Conservation (phyloP, 37 sponge, comb jelly and placozoan genomes). For the Cladorhizidae sp. region DNA sequence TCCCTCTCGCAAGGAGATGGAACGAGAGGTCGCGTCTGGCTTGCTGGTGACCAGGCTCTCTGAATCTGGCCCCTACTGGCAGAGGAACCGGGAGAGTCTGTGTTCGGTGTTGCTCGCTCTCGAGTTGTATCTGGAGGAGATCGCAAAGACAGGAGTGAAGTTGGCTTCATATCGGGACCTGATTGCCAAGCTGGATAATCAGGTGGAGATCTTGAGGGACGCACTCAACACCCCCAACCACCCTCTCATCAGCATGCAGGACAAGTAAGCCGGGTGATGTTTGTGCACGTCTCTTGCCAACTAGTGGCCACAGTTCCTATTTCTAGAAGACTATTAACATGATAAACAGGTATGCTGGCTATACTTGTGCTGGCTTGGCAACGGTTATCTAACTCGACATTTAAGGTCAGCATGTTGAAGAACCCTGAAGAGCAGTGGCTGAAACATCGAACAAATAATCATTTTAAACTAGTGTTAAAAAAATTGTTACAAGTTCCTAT, state of each 20-base stretch:
- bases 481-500: too few relatives aligned
- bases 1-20: slow-evolving; percentile 83
- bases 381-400: too few relatives aligned
- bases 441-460: too few relatives aligned
- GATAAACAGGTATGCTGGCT: too few relatives aligned
- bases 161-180: slow-evolving; percentile 48
- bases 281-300: too few relatives aligned
- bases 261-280: too few relatives aligned
- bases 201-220: slow-evolving; percentile 69
- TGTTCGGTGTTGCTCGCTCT: slow-evolving; percentile 58
- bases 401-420: too few relatives aligned
- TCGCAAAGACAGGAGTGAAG: slow-evolving; percentile 60
- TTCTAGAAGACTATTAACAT: too few relatives aligned
- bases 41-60: slow-evolving; percentile 72
- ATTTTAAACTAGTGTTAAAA: too few relatives aligned
- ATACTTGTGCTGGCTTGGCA: too few relatives aligned
- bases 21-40: slow-evolving; percentile 78
- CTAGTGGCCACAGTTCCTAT: too few relatives aligned
- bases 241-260: slow-evolving; percentile 84
- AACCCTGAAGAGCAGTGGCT: too few relatives aligned
- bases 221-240: slow-evolving; percentile 76
- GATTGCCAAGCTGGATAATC: slow-evolving; percentile 47
- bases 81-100: slow-evolving; percentile 74
- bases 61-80: slow-evolving; percentile 71
- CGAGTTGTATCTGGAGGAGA: slow-evolving; percentile 59